Evolutionary conservation across 2,888 invertebrate species (phyloP).

Genomic region (Venusia cambrica): DNA sequence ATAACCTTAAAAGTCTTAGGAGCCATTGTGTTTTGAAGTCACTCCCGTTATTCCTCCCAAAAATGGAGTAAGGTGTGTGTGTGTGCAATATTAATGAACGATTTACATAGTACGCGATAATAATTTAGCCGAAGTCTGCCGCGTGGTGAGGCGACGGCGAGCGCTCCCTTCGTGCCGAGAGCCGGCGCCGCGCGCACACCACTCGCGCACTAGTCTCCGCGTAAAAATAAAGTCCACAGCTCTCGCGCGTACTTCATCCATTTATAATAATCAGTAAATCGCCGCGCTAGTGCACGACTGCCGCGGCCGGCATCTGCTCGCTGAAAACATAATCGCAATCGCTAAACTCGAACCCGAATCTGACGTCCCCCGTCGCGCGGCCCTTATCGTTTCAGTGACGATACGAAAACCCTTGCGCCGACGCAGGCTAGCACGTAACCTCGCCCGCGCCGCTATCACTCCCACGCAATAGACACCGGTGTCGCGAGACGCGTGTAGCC

Average conservation of each 20-base stretch:
- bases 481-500: conserved; percentile 47
- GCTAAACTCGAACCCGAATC: conserved; percentile 52
- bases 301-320: conserved; percentile 66
- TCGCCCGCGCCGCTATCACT: conserved; percentile 48
- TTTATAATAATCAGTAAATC: conserved; percentile 81
- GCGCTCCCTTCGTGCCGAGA: conserved; percentile 62
- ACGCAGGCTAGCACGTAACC: conserved; percentile 41
- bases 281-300: conserved; percentile 73
- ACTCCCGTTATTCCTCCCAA: conserved; percentile 68
- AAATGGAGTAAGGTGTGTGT: conserved; percentile 60
- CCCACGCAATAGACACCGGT: conserved; percentile 63
- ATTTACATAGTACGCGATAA: conserved; percentile 64
- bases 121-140: conserved; percentile 58
- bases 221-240: conserved; percentile 78
- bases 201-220: conserved; percentile 74
- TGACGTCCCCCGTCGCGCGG: conserved; percentile 44
- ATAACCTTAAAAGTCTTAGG: conserved; percentile 48
- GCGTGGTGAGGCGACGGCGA: conserved; percentile 46
- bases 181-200: conserved; percentile 62
- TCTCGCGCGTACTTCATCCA: conserved; percentile 75
- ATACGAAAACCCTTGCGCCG: conserved; percentile 47
- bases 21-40: conserved; percentile 60
- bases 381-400: conserved; percentile 54
- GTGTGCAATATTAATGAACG: conserved; percentile 75
- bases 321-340: conserved; percentile 60